Base-by-base conservation (phyloP, 2,113 vertebrate genomes). In the Bucco capensis region DNA sequence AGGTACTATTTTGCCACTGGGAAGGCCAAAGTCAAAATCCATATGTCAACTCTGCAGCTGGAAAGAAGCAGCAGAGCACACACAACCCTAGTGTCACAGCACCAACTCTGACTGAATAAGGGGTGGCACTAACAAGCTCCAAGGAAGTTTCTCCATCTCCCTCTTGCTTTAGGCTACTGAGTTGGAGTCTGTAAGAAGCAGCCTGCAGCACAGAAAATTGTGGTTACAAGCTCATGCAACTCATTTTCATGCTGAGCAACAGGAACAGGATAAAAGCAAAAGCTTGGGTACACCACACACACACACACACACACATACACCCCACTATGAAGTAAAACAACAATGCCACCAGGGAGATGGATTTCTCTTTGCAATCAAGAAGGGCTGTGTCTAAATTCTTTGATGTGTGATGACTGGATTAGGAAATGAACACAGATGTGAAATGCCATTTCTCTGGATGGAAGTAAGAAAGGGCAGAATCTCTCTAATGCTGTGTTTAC, bases 321-420 rank as follows among this genome's bases (percentile, higher is more conserved):
- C 12, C 27, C 50, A n/a, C 70, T 78, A 21, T 51, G 88, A 70
- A 90, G 93, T 73, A 53, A 70, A 96, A 81, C 83, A 93, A 38
- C n/a, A 88, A 89, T 30, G 70, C 85, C 89, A 79, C 85, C 89
- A 79, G 37, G 70, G 81, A 86, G 88, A 86, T 16, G 19, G 27
- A 62, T 80, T 89, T 62, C 65, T 84, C 61, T 81, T 89, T 76
- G 72, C 76, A 72, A 23, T 66, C 76, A 49, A 72, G 83, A 53
- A 94, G 67, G 6, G 1, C 69, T 87, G 71, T 67, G 54, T 67
- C 58, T 95, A 94, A 86, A 84, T 88, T 73, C 89, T 78, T 81
- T 88, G 92, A 96, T 88, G 94, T n/a, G n/a, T n/a, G n/a, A 76
- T 13, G 38, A 73, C 67, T 85, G 83, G 60, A 74, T 79, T 77